Percentiles rank a stretch among this genome's conserved stretches.
Conservation (phyloP, 1,140 invertebrate species). For the Drosophila seguyi region DNA sequence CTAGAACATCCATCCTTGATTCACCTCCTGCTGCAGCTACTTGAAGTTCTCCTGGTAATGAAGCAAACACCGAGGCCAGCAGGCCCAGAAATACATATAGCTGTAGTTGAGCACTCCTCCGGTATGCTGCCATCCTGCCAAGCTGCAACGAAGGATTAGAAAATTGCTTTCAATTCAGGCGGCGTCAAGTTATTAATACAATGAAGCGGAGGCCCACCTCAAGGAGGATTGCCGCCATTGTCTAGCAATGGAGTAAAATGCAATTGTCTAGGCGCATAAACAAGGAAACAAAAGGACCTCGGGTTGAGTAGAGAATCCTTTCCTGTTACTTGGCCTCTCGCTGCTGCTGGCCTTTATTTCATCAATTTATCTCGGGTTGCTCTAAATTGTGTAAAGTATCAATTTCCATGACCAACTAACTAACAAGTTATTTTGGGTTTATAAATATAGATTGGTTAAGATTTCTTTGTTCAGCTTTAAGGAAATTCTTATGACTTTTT, state of each 20-base stretch:
- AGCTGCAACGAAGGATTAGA: constrained; percentile 35
- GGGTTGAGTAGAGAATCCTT: not conserved
- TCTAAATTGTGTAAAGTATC: not conserved
- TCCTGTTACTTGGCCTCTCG: constrained; percentile 11
- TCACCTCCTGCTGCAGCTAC: constrained; percentile 12
- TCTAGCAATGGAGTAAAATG: constrained; percentile 22
- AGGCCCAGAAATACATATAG: constrained; percentile 25
- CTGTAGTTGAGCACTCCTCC: constrained; percentile 8
- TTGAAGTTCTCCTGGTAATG: constrained; percentile 52
- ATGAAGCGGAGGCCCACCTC: constrained; percentile 30
- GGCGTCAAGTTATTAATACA: constrained; percentile 56
- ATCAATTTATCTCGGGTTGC: constrained; percentile 27
- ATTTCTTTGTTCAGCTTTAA: not conserved
- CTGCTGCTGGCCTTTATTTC: constrained; percentile 12
- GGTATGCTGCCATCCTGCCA: constrained; percentile 21
- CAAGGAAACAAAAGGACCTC: constrained; percentile 14
- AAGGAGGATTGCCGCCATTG: constrained; percentile 29
- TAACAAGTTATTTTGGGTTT: not conserved
- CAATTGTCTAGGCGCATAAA: constrained; percentile 52
- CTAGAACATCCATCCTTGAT: constrained; percentile 19
- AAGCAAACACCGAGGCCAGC: constrained; percentile 45
- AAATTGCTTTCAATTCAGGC: constrained; percentile 39
- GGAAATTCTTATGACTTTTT: not conserved
- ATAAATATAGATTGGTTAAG: no score
- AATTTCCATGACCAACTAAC: not conserved